These are phyloP conservation scores for Plecotus auritus DNA, from an alignment of 2,113 vertebrate species.

Conservation along the genomic window DNA sequence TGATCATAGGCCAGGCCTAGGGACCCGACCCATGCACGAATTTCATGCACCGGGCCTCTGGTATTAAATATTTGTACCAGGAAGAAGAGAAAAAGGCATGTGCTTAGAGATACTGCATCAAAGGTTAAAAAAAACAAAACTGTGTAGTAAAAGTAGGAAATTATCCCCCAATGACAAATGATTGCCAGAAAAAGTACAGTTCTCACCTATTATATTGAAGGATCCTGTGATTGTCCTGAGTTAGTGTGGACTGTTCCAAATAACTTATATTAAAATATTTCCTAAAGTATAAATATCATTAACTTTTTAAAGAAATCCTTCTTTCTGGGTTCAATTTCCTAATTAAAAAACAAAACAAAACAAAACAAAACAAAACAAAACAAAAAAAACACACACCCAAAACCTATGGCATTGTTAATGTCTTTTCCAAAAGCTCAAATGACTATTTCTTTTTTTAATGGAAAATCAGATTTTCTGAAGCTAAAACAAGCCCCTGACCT, in stretches of 20 bases:
- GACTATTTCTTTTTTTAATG: background rate
- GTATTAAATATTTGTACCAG: conserved; percentile 31
- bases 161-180: conserved; percentile 18
- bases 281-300: background rate
- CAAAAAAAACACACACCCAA: too few species aligned
- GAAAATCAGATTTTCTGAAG: conserved; percentile 25
- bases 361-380: too few species aligned
- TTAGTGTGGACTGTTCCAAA: background rate
- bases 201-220: background rate
- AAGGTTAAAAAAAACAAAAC: background rate
- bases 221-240: background rate
- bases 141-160: background rate
- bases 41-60: too few species aligned
- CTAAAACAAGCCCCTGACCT: background rate
- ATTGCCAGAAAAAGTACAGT: background rate
- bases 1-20: too few species aligned
- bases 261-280: background rate
- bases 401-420: background rate
- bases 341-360: background rate
- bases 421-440: background rate
- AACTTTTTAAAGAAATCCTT: background rate
- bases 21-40: too few species aligned
- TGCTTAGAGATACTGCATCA: background rate
- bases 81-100: conserved; percentile 1
- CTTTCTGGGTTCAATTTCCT: background rate